Percentiles rank a stretch among this genome's conserved stretches.
Conservation (phyloP, 2,888 invertebrate species). For the Pachliopta kotzebuea region DNA sequence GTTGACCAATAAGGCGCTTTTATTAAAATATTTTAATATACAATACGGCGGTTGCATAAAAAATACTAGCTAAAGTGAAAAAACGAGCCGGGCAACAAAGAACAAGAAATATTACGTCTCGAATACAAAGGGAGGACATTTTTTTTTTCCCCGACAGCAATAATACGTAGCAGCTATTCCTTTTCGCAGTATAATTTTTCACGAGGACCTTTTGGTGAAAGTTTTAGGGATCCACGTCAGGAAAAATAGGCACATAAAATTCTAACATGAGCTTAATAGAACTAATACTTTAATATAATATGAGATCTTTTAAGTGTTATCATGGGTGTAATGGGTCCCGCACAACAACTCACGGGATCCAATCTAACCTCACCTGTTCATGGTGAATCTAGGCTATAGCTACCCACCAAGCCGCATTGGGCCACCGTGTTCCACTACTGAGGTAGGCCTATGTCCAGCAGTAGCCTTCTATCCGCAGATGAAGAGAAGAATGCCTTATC, state of each 20-base stretch:
- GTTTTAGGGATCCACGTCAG: conserved; percentile 7
- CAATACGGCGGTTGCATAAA: conserved; percentile 16
- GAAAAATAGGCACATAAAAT: neutral
- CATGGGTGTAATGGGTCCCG: too few species aligned
- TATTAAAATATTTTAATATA: conserved; percentile 33
- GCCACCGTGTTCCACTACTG: too few species aligned
- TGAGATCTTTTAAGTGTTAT: too few species aligned
- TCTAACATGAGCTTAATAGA: too few species aligned
- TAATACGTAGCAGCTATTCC: conserved; percentile 40
- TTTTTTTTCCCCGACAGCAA: conserved; percentile 43
- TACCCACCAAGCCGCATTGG: too few species aligned
- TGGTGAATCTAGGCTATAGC: too few species aligned
- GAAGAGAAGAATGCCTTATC: too few species aligned
- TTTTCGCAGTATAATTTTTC: conserved; percentile 55
- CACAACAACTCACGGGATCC: too few species aligned
- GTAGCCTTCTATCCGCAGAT: too few species aligned
- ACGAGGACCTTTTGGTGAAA: conserved; percentile 45
- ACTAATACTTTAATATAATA: too few species aligned
- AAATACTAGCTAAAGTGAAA: conserved; percentile 16
- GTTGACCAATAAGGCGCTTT: conserved; percentile 35
- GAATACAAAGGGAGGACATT: conserved; percentile 34
- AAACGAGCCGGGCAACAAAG: conserved; percentile 25
- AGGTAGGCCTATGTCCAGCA: too few species aligned
- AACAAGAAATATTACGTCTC: conserved; percentile 35
- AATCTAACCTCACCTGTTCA: too few species aligned